A percentile compares a stretch with the other conserved stretches of the same genome.
These are phyloP conservation scores for Steromphala cineraria DNA, from an alignment of 2,888 invertebrate species.

Conservation along the genomic window DNA sequence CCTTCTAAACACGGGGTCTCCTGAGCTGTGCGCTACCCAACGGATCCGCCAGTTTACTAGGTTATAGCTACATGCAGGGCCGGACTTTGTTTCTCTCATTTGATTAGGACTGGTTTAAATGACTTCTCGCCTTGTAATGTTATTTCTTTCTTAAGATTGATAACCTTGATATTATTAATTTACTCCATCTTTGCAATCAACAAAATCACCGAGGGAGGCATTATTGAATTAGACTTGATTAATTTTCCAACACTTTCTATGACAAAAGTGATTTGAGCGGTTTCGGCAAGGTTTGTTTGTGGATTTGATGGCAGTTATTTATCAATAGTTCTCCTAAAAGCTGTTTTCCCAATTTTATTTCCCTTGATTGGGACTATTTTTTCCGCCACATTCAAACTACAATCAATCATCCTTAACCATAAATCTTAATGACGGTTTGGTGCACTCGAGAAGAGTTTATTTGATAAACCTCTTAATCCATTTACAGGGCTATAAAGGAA, in stretches of 20 bases:
- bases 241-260: constrained; percentile 14
- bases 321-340: constrained; percentile 3
- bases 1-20: constrained; percentile 14
- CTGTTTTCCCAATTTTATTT: background rate
- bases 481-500: background rate
- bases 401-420: background rate
- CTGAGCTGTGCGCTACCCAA: background rate
- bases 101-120: constrained; percentile 48
- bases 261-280: constrained; percentile 17
- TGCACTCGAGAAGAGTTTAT: background rate
- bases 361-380: constrained; percentile 6
- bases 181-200: constrained; percentile 18
- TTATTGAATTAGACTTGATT: constrained; percentile 19
- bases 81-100: constrained; percentile 35
- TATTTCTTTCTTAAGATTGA: constrained; percentile 31
- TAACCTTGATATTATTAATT: constrained; percentile 23
- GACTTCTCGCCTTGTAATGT: constrained; percentile 40
- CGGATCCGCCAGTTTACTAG: constrained; percentile 27
- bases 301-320: constrained; percentile 2
- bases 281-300: constrained; percentile 9
- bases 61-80: constrained; percentile 30
- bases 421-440: background rate
- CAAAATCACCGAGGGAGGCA: constrained; percentile 6
- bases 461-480: background rate
- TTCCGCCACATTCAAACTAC: background rate